A percentile compares a stretch with the other conserved stretches of the same genome.
These are phyloP conservation scores for Noturus placidus DNA, from an alignment of 2,113 vertebrate genomes.

Conservation along the genomic window DNA sequence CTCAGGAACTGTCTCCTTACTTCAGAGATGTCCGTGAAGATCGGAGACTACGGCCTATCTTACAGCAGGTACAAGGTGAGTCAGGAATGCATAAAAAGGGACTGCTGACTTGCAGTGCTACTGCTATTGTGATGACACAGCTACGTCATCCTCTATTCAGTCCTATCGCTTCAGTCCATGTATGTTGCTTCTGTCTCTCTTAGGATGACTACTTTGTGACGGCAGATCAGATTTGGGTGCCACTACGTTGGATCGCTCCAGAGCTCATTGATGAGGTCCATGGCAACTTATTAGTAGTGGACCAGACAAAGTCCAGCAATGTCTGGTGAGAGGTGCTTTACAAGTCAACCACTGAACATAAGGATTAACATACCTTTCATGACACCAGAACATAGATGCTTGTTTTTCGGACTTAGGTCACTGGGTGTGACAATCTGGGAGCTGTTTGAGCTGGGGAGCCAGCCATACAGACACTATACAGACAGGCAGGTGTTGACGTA, in stretches of 20 bases:
- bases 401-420: conserved; percentile 75
- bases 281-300: conserved; percentile 89
- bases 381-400: not conserved
- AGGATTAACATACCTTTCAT: not conserved
- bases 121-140: not conserved
- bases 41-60: conserved; percentile 93
- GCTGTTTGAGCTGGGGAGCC: conserved; percentile 89
- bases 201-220: conserved; percentile 97
- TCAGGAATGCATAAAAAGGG: not conserved
- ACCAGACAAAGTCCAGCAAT: conserved; percentile 95
- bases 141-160: not conserved
- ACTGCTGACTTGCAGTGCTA: not conserved
- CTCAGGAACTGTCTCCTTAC: conserved; percentile 92
- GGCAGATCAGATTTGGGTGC: conserved; percentile 96
- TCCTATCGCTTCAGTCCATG: not conserved
- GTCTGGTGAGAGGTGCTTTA: conserved; percentile 81
- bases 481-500: conserved; percentile 95
- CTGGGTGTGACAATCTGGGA: conserved; percentile 95
- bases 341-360: not conserved
- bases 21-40: conserved; percentile 90
- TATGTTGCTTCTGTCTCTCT: conserved; percentile 39
- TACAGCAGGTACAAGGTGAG: conserved; percentile 93
- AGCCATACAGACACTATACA: conserved; percentile 89
- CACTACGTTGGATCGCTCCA: conserved; percentile 95
- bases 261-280: conserved; percentile 98